Evolutionary conservation across 2,888 invertebrate genomes (phyloP), one percentile per base, ranked within the genome.

Genomic region (Sesia apiformis): DNA sequence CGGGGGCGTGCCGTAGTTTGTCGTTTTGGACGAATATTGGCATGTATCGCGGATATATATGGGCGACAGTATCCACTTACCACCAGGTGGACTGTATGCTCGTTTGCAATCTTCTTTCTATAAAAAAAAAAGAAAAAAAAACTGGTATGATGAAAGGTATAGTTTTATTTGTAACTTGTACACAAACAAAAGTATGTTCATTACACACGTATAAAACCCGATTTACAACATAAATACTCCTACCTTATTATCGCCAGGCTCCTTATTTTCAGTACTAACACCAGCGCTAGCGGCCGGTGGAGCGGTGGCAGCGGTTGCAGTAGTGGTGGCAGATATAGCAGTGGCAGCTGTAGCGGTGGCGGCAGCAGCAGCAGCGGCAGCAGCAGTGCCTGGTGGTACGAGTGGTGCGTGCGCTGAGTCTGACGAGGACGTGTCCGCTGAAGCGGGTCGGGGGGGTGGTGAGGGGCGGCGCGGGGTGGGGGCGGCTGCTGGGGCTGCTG

Each of bases 391-490:
- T 7, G 82, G 70, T 23, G 79, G 69, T 52, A 74, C 78, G 7
- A 83, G 76, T 58, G 86, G 85, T 56, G 90, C 78, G 68, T 87
- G 87, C 62, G 88, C 81, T 3, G 87, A 83, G 79, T 88, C 86
- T 58, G 91, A 89, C 57, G 91, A 88, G 49, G 91, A 90, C 38
- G 91, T 91, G 73, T 91, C 91, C 43, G 90, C 90, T 50, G 90
- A 91, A 54, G 90, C 84, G 55, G 84, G 88, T 58, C 87, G 76
- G 57, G 86, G 82, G 60, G 84, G 90, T 49, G 83, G 90, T 57
- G 82, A 84, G n/a, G 80, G 64, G 3, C 79, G 74, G 0, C 83
- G 81, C 39, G 59, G 60, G 72, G 62, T 3, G 61, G 58, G 8
- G 66, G 7, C 39, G 50, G 65, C 4, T 74, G 65, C 55, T 52